These are phyloP conservation scores for Cheilosia pagana DNA, from an alignment of 2,888 invertebrate genomes.

Conservation along the genomic window DNA sequence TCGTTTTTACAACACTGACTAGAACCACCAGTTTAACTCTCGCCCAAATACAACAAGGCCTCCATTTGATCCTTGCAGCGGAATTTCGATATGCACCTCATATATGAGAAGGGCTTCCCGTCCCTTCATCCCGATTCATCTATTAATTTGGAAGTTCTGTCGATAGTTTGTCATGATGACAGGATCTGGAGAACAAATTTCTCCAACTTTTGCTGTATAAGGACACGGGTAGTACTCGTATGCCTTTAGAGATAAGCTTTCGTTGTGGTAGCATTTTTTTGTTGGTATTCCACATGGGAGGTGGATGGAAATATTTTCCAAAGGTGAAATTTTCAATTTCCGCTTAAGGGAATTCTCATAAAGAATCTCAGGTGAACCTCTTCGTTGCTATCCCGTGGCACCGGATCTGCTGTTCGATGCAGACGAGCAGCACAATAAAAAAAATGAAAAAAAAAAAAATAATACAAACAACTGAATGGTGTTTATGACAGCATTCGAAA, in stretches of 20 bases:
- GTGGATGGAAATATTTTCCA: constrained; percentile 71
- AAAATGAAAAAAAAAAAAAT: constrained; percentile 13
- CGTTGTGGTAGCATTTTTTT: constrained; percentile 19
- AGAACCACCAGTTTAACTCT: background rate
- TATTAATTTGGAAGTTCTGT: constrained; percentile 43
- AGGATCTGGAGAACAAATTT: background rate
- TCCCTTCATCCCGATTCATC: too few relatives aligned
- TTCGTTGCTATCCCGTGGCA: constrained; percentile 10
- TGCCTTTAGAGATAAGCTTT: constrained; percentile 35
- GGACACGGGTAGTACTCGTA: background rate
- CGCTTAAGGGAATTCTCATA: constrained; percentile 54
- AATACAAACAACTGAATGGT: constrained; percentile 25
- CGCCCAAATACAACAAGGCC: background rate
- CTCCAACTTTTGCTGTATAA: background rate
- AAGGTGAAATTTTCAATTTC: constrained; percentile 79
- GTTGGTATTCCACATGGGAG: background rate
- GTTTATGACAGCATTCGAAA: constrained; percentile 51
- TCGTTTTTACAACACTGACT: too few relatives aligned
- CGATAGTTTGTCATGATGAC: constrained; percentile 10
- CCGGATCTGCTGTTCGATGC: constrained; percentile 38
- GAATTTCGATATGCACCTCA: too few relatives aligned
- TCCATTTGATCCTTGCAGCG: too few relatives aligned
- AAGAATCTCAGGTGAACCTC: constrained; percentile 41
- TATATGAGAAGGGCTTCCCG: too few relatives aligned
- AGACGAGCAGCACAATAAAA: constrained; percentile 23